Base-by-base conservation (phyloP, 2,888 invertebrate species). In the Acronicta psi region DNA sequence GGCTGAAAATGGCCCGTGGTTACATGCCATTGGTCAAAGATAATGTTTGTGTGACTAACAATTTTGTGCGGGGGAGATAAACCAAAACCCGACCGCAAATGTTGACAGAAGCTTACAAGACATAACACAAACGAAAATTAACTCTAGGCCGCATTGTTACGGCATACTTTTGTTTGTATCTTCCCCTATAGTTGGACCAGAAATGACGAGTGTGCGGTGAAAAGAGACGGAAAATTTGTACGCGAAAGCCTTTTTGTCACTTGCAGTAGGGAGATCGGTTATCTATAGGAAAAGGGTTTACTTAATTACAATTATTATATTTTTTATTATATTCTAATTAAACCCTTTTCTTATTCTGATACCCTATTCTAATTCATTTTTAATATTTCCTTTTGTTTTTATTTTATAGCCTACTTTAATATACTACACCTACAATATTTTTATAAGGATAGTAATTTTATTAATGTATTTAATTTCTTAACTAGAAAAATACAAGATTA, bases 11-110 rank as follows among this genome's bases (percentile, higher is more conserved):
- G 83, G 81, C 77, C 80, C 73, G 75, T 79, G 86, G 87, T 83
- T 84, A 85, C 86, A 85, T 89, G 80, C 90, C 88, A 94, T 94
- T 94, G 94, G 94, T 87, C 91, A 91, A 91, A 92, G 92, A 94
- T 93, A 93, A 94, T 91, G 85, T 91, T 92, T 88, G 88, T 86
- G 83, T 80, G 85, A 88, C 87, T 89, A 89, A 87, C 88, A 86
- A 89, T 84, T 89, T 88, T 88, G 85, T 89, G 88, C 88, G 89
- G 90, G 90, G 90, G 90, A 89, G 91, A 90, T 90, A 89, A 88
- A 90, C 89, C 90, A 82, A 89, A 90, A 87, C 83, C 80, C 86
- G 81, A 89, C 91, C 92, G 81, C 92, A 91, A 91, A 89, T 86
- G 90, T 91, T 91, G 90, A 91, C 92, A 89, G 85, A 85, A 82